Evolutionary conservation across 2,888 invertebrate species (phyloP).

Genomic region (Proisotoma minuta): DNA sequence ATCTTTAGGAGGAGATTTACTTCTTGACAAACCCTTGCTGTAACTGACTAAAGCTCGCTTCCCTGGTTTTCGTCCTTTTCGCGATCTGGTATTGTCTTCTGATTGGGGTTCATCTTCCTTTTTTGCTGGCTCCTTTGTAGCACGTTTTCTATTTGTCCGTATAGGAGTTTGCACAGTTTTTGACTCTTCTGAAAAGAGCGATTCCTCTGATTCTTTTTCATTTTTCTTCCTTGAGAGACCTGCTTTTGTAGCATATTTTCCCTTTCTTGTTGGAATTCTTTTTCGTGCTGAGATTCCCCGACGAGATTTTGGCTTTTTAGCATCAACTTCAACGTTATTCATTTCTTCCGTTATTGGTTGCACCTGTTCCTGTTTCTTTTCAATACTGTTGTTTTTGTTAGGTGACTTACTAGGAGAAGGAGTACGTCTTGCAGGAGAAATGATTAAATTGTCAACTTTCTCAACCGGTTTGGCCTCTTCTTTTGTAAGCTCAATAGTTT

Average conservation of each 20-base stretch:
- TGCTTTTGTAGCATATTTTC: no score
- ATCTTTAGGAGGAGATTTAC: neutral
- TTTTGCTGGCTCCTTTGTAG: neutral
- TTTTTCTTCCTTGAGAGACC: no score
- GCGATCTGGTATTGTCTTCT: neutral
- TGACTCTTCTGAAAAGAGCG: no score
- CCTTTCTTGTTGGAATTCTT: neutral
- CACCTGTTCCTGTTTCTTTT: constrained; percentile 11
- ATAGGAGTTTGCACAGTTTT: neutral
- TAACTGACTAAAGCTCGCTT: neutral
- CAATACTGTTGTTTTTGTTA: neutral
- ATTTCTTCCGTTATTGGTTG: neutral
- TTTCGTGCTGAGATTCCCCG: neutral
- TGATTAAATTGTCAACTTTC: neutral
- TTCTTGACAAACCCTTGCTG: neutral
- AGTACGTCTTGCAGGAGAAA: neutral
- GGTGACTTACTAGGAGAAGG: neutral
- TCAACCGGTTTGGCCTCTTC: neutral
- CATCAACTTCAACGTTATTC: neutral
- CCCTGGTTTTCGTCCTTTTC: neutral
- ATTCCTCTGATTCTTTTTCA: no score
- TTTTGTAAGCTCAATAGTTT: neutral
- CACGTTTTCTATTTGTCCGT: constrained; percentile 1
- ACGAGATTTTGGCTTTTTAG: neutral
- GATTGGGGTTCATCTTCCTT: neutral